Conservation (phyloP, 2,797 vertebrate genomes). For the Mormyrops boulengeri region DNA sequence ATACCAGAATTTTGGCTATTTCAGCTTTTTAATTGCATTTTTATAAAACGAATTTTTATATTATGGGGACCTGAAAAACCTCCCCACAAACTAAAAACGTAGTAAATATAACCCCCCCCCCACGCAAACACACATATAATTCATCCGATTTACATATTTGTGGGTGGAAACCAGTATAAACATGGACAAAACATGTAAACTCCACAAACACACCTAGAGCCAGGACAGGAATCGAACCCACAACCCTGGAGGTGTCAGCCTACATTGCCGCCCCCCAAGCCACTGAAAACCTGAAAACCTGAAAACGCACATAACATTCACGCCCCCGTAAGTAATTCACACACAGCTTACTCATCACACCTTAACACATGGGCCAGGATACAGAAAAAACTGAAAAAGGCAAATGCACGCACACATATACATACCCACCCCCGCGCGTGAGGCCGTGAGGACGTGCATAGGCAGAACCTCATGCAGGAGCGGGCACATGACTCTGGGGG, state of each 20-base stretch:
- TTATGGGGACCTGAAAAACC: background rate
- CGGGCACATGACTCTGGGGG: constrained; percentile 5
- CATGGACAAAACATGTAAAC: background rate
- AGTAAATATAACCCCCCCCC: too few species aligned
- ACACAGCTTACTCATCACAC: constrained; percentile 19
- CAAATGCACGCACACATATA: background rate
- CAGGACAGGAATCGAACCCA: background rate
- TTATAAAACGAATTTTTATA: background rate
- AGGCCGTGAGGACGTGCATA: background rate
- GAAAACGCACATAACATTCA: background rate
- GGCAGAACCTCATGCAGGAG: background rate
- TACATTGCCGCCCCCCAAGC: background rate
- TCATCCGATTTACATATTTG: background rate
- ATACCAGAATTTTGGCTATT: background rate
- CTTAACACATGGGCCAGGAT: background rate
- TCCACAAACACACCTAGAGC: background rate
- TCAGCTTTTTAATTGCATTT: background rate
- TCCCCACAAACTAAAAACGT: background rate
- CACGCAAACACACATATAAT: background rate
- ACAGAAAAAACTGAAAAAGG: background rate
- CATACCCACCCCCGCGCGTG: background rate
- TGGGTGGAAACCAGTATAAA: background rate
- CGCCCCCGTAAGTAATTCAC: constrained; percentile 31
- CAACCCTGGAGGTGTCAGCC: background rate
- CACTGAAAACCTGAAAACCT: background rate